Conservation (phyloP, 2,888 invertebrate genomes). For the Idaea biselata region DNA sequence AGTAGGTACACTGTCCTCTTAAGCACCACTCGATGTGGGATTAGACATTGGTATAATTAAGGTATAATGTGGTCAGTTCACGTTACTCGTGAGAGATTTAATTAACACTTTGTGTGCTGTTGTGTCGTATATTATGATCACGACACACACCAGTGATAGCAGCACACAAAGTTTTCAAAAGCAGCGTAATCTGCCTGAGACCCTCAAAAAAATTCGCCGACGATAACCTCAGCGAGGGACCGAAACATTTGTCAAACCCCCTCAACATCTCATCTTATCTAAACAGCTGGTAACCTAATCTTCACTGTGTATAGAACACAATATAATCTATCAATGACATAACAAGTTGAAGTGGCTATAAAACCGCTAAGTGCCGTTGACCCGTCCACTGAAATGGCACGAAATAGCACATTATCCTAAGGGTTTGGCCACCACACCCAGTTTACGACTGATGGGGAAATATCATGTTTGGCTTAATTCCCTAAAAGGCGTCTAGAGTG, state of each 20-base stretch:
- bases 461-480: slow-evolving; percentile 42
- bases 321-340: slow-evolving; percentile 18
- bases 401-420: slow-evolving; percentile 40
- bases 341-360: slow-evolving; percentile 20
- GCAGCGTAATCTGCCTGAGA: too few species aligned
- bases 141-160: too few species aligned
- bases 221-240: neutral
- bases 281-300: neutral
- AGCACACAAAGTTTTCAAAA: too few species aligned
- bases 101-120: too few species aligned
- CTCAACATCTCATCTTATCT: neutral
- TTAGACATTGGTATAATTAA: too few species aligned
- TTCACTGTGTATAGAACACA: neutral
- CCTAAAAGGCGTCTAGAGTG: neutral
- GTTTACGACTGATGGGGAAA: slow-evolving; percentile 55
- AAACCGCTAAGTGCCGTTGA: slow-evolving; percentile 40
- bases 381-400: slow-evolving; percentile 35
- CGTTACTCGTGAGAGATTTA: too few species aligned
- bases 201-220: neutral
- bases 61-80: too few species aligned
- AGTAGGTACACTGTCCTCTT: too few species aligned
- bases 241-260: neutral
- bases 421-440: slow-evolving; percentile 62
- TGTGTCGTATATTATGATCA: too few species aligned
- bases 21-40: too few species aligned